Base-by-base conservation (phyloP, 1,140 invertebrate genomes). In the Drosophila burlai region DNA sequence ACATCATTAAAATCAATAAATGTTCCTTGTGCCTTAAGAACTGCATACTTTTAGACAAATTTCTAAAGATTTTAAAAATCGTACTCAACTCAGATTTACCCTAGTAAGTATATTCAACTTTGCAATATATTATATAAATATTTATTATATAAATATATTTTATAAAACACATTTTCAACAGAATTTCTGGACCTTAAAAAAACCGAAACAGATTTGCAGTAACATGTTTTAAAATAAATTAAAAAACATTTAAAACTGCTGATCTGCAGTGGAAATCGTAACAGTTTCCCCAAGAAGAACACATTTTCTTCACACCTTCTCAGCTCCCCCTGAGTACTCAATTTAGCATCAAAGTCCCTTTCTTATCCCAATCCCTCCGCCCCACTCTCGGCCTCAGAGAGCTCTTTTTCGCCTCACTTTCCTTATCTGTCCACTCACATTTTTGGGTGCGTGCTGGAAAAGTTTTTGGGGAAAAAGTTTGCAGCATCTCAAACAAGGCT, bases 391-490 rank as follows among this genome's bases (percentile, higher is more conserved):
- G 72, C 63, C 66, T 54, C 62, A 54, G 60, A 77, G 43, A 36
- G 82, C 46, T 62, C 29, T 52, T 50, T 47, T 46, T 24, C 54
- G 42, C 52, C 64, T 16, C 31, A 38, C 36, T 75, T 42, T 49
- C 40, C n/a, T 45, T 57, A 55, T 72, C 47, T 49, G 62, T 62
- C 45, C 47, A 66, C 47, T 72, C 55, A 50, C 71, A 58, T 76
- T 81, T 81, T 72, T 40, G 49, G 73, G 65, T 81, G 79, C 72
- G 71, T 81, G 73, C 64, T 62, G 57, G 31, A 68, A 76, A 86
- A 83, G 58, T 83, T 83, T 73, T 63, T 59, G 15, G 40, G 21
- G 54, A 77, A 85, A 87, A 89, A 80, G 77, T 84, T 84, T 77
- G 47, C 46, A 62, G 50, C 60, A 62, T 18, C 57, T 47, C 64